A percentile compares a stretch with the other conserved stretches of the same genome.
These are phyloP conservation scores for Neomicropteryx cornuta DNA, from an alignment of 1,140 invertebrate species.

Conservation along the genomic window DNA sequence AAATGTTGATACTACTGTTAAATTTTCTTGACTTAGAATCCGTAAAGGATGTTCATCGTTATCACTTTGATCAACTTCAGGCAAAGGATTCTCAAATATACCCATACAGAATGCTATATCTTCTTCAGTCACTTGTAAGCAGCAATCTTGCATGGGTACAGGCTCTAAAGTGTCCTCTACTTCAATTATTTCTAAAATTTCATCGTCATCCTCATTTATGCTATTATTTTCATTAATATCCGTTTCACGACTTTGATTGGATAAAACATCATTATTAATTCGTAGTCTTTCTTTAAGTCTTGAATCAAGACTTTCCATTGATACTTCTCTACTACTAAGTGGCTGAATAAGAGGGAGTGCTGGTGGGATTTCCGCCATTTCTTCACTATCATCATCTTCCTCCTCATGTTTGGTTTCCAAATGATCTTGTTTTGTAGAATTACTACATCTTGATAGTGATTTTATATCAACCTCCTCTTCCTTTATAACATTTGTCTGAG, in stretches of 20 bases:
- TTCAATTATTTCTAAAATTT: constrained; percentile 72
- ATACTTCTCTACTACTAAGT: constrained; percentile 63
- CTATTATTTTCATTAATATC: constrained; percentile 34
- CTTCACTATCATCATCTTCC: constrained; percentile 63
- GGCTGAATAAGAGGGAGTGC: constrained; percentile 64
- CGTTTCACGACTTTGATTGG: constrained; percentile 36
- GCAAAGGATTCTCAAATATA: constrained; percentile 54
- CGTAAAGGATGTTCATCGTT: constrained; percentile 71
- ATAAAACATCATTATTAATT: constrained; percentile 41
- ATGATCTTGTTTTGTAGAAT: constrained; percentile 25
- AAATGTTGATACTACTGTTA: constrained; percentile 80
- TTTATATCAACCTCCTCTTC: constrained; percentile 30
- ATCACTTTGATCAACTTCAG: constrained; percentile 52
- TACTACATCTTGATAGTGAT: constrained; percentile 6
- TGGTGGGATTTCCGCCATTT: constrained; percentile 60
- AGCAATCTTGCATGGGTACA: constrained; percentile 72
- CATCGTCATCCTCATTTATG: constrained; percentile 46
- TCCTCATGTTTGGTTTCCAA: too few relatives aligned
- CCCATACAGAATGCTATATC: constrained; percentile 83
- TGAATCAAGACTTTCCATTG: constrained; percentile 63
- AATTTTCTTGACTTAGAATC: constrained; percentile 80
- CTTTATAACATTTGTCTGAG: constrained; percentile 34
- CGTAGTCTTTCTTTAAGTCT: constrained; percentile 50
- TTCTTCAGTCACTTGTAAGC: constrained; percentile 82
- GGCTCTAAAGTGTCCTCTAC: constrained; percentile 68